These are phyloP conservation scores for Drosophila orosa DNA, from an alignment of 1,140 invertebrate genomes.

Conservation along the genomic window DNA sequence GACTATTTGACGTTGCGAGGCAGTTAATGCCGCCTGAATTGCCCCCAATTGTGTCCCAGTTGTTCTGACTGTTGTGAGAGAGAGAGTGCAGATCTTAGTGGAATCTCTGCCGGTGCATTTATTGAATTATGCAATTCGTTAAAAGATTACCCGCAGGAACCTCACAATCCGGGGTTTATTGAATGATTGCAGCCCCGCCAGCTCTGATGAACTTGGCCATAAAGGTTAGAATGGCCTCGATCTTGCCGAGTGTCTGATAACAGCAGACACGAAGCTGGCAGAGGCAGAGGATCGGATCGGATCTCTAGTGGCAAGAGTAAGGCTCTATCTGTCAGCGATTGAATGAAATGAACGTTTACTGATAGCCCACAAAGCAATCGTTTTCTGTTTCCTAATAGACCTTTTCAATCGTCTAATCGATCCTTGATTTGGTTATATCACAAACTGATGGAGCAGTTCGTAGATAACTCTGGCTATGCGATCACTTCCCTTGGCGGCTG, in stretches of 20 bases:
- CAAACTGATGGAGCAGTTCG: neutral
- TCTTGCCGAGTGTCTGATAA: slow-evolving; percentile 24
- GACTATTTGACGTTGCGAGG: slow-evolving; percentile 2
- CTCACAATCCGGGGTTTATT: slow-evolving; percentile 60
- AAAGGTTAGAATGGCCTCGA: slow-evolving; percentile 31
- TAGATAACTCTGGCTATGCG: neutral
- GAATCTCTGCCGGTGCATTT: slow-evolving; percentile 47
- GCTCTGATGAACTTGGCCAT: slow-evolving; percentile 42
- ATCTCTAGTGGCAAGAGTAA: neutral
- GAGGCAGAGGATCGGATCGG: neutral
- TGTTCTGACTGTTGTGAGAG: slow-evolving; percentile 15
- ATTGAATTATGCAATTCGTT: slow-evolving; percentile 80
- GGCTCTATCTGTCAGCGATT: slow-evolving; percentile 6
- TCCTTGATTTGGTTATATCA: slow-evolving; percentile 13
- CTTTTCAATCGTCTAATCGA: slow-evolving; percentile 1
- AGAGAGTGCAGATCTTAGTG: slow-evolving; percentile 5
- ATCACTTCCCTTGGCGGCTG: neutral
- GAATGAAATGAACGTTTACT: slow-evolving; percentile 2
- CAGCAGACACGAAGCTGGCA: neutral
- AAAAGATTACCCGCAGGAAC: slow-evolving; percentile 66
- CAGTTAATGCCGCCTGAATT: slow-evolving; percentile 59
- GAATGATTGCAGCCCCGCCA: slow-evolving; percentile 64
- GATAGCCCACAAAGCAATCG: slow-evolving; percentile 4
- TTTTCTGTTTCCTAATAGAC: neutral
- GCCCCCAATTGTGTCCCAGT: slow-evolving; percentile 64